Percentiles rank a stretch among this genome's conserved stretches.
Evolutionary conservation across 2,797 vertebrate genomes (phyloP).

Genomic region (Setipinna tenuifilis): DNA sequence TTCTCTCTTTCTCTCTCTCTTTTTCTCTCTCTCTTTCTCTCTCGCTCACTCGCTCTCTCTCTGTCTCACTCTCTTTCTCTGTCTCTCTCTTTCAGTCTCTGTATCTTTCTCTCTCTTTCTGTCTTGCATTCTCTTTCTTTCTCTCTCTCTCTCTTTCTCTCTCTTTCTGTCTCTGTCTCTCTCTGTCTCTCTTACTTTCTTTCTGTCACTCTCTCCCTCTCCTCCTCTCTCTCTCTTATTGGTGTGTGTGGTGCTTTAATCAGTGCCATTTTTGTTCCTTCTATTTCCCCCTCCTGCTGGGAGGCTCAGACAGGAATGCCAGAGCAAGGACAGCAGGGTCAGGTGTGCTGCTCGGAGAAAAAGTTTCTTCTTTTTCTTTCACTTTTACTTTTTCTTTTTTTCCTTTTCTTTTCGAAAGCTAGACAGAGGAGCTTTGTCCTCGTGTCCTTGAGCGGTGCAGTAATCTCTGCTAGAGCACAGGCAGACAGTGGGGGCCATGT

Average conservation of each 20-base stretch:
- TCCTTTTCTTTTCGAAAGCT: neutral
- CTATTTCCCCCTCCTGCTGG: too few species aligned
- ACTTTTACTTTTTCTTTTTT: too few species aligned
- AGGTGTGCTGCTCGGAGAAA: neutral
- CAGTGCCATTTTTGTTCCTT: too few species aligned
- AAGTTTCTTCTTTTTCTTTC: neutral
- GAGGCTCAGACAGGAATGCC: too few species aligned
- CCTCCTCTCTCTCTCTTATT: neutral
- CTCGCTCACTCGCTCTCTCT: neutral
- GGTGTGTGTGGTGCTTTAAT: neutral
- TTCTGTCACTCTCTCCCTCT: neutral
- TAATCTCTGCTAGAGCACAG: neutral
- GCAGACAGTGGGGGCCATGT: neutral
- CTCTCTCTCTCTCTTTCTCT: constrained; percentile 27
- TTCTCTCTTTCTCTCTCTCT: constrained; percentile 21
- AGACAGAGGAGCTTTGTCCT: neutral
- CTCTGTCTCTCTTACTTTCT: neutral
- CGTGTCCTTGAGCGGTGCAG: neutral
- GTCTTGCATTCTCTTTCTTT: constrained; percentile 2
- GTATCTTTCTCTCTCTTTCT: neutral
- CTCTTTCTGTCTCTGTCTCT: neutral
- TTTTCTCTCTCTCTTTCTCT: neutral
- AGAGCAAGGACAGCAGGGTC: neutral
- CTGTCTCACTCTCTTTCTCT: neutral
- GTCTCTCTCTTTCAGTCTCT: neutral